phyloP scores from a whole-genome alignment of 2,797 vertebrate genomes.

The Falco concolor region DNA sequence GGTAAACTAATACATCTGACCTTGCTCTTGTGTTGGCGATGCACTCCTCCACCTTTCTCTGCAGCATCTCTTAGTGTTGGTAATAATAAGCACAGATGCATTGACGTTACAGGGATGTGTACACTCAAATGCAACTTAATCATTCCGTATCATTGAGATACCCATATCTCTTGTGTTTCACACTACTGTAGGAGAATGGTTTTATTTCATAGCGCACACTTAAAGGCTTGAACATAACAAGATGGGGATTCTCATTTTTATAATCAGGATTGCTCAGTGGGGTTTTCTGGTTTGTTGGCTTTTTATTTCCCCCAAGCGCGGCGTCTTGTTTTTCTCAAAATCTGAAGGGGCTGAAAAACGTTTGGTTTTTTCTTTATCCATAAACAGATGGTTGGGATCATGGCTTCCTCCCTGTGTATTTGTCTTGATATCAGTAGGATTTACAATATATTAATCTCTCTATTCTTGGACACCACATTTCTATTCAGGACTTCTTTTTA shows the following conservation, averaged over 20 bases:
- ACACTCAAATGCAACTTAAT: not conserved
- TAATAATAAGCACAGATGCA: not conserved
- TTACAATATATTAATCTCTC: conserved; percentile 15
- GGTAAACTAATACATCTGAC: not conserved
- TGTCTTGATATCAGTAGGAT: conserved; percentile 24
- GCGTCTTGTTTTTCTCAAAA: not conserved
- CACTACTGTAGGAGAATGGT: not conserved
- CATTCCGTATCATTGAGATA: not conserved
- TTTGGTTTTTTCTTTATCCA: not conserved
- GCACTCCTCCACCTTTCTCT: not conserved
- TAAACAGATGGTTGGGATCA: conserved; percentile 37
- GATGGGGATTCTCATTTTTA: not conserved
- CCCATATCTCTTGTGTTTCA: not conserved
- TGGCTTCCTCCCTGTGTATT: not conserved
- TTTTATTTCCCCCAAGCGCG: not conserved
- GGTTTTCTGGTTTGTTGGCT: not conserved
- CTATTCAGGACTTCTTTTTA: not conserved
- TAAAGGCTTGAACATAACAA: not conserved
- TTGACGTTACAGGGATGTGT: not conserved
- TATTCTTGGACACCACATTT: conserved; percentile 7
- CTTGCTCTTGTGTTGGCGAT: not conserved
- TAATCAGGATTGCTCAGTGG: not conserved
- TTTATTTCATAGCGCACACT: not conserved
- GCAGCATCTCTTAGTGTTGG: not conserved
- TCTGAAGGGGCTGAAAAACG: not conserved